Evolutionary conservation across 2,888 invertebrate genomes (phyloP).

Genomic region (Axea sp.): DNA sequence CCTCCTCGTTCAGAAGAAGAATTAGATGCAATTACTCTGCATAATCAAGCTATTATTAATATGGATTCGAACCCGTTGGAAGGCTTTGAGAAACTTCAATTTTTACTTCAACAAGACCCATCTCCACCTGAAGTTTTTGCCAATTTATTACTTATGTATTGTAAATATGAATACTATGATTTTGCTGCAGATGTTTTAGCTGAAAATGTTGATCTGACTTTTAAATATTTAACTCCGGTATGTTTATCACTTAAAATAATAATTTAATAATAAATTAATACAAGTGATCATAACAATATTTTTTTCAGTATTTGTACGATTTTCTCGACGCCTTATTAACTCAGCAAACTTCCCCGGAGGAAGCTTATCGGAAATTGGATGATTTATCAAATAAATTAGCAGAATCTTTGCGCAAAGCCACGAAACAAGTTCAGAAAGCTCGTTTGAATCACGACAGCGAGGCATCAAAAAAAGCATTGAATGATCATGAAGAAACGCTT

Average conservation of each 20-base stretch:
- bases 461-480: slow-evolving; percentile 92
- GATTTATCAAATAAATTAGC: slow-evolving; percentile 95
- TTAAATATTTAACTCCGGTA: slow-evolving; percentile 94
- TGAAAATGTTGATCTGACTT: slow-evolving; percentile 97
- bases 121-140: slow-evolving; percentile 99
- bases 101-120: slow-evolving; percentile 95
- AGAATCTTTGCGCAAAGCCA: slow-evolving; percentile 92
- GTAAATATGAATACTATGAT: slow-evolving; percentile 98
- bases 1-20: slow-evolving; percentile 98
- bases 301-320: slow-evolving; percentile 90
- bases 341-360: slow-evolving; percentile 97
- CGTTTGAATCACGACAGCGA: slow-evolving; percentile 93
- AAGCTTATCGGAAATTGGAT: slow-evolving; percentile 97
- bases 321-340: slow-evolving; percentile 98
- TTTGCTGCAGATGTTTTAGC: slow-evolving; percentile 98
- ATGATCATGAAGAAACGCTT: slow-evolving; percentile 93
- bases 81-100: slow-evolving; percentile 96
- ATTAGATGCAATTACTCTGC: slow-evolving; percentile 97
- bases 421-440: slow-evolving; percentile 96
- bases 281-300: background rate
- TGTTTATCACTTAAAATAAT: slow-evolving; percentile 69
- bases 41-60: slow-evolving; percentile 96
- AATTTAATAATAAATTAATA: too few species aligned
- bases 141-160: slow-evolving; percentile 95
- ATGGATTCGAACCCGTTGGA: slow-evolving; percentile 93